Conservation (phyloP, 2,888 invertebrate genomes). For the Suillia variegata region DNA sequence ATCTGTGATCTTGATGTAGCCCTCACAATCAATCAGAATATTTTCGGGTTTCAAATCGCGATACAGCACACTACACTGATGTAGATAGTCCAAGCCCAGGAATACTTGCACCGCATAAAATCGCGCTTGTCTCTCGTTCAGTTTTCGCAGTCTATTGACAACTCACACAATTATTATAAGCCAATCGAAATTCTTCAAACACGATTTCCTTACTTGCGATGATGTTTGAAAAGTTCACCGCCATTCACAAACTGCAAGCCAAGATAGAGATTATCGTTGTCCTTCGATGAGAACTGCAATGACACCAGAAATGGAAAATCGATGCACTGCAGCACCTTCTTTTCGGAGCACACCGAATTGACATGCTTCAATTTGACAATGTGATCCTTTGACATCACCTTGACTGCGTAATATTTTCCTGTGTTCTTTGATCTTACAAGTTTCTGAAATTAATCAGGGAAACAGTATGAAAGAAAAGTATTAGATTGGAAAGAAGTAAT, state of each 20-base stretch:
- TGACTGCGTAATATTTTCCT: slow-evolving; percentile 77
- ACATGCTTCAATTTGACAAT: slow-evolving; percentile 85
- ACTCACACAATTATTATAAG: too few relatives aligned
- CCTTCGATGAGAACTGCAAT: slow-evolving; percentile 83
- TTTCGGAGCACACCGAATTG: slow-evolving; percentile 85
- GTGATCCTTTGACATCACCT: slow-evolving; percentile 82
- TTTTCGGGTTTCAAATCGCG: slow-evolving; percentile 90
- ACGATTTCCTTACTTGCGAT: slow-evolving; percentile 67
- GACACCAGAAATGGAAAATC: slow-evolving; percentile 85
- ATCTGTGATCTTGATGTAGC: slow-evolving; percentile 83
- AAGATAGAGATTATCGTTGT: slow-evolving; percentile 81
- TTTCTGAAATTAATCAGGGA: slow-evolving; percentile 40
- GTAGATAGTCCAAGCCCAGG: slow-evolving; percentile 86
- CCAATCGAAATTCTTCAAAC: too few relatives aligned
- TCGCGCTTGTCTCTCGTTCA: slow-evolving; percentile 76
- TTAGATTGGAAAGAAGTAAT: not conserved
- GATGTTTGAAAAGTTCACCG: slow-evolving; percentile 82
- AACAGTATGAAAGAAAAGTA: not conserved
- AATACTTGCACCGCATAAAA: slow-evolving; percentile 90
- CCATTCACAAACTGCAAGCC: slow-evolving; percentile 81
- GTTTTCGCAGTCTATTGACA: slow-evolving; percentile 54
- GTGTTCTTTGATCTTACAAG: not conserved
- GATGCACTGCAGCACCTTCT: slow-evolving; percentile 81
- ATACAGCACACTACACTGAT: slow-evolving; percentile 82
- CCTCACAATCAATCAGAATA: slow-evolving; percentile 75